Evolutionary conservation across 2,113 vertebrate genomes (phyloP), one percentile per base, ranked within the genome.

Genomic region (Hypocryptadius cinnamomeus): DNA sequence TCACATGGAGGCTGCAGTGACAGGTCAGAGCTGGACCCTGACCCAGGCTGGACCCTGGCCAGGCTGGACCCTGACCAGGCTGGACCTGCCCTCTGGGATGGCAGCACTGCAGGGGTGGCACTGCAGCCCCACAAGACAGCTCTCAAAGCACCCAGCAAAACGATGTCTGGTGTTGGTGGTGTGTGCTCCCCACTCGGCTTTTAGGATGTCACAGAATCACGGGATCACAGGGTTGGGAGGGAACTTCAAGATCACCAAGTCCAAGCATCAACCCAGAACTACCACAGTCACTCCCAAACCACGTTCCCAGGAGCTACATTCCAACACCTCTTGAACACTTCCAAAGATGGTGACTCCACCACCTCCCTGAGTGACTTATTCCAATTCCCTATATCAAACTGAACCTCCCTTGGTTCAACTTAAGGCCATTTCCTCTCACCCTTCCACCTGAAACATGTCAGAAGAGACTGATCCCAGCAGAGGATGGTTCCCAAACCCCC

Each of bases 1-100:
- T 35, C 44, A 25, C 0, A 0, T 25, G 61, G 44, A 72, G 47
- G 14, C 19, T 39, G 8, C 13, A 5, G 48, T 10, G 48, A 40
- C 10, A 31, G 13, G 17, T 19, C 56, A 51, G 37, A 61, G 84
- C 21, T 53, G 28, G 30, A 15, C 33, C 15, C 63, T 56, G 77
- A 23, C 40, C 30, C 44, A 66, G 45, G 56, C 65, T 72, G 78
- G 8, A 27, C 4, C 16, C 57, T 50, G 73, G n/a, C 30, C 44
- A 66, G 45, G 56, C 65, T 72, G 78, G 8, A 27, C 4, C 16
- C 59, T 50, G 74, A 18, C 33, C 48, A 64, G 44, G 53, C 64
- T 71, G 70, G 9, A 25, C 4, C 18, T 53, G n/a, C 23, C 50
- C 37, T 53, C 27, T 65, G 85, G 53, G 44, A 31, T 37, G 61